Conservation (phyloP, 2,113 vertebrate genomes). For the Gavialis gangeticus region DNA sequence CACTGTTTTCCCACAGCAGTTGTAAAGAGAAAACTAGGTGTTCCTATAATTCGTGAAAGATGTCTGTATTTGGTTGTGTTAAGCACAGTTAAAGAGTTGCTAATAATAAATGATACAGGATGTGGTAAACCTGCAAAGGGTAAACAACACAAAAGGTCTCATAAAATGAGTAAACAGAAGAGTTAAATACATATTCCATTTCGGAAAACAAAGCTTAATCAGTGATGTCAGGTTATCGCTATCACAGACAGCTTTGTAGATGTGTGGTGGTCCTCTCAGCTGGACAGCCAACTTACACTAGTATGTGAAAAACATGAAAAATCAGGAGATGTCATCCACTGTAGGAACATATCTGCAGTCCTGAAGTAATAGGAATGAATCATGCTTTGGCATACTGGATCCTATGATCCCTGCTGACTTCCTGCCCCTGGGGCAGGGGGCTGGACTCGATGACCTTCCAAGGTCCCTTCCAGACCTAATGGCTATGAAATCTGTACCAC, state of each 20-base stretch:
- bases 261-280: neutral
- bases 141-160: neutral
- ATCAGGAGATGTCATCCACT: neutral
- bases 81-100: neutral
- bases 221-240: neutral
- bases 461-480: too few relatives aligned
- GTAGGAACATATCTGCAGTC: neutral
- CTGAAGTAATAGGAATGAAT: neutral
- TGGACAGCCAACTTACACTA: neutral
- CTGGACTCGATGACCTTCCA: too few relatives aligned
- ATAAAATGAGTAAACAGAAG: neutral
- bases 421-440: too few relatives aligned
- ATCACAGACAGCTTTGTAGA: neutral
- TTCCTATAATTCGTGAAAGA: neutral
- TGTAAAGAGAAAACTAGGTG: neutral
- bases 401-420: too few relatives aligned
- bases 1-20: neutral
- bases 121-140: neutral
- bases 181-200: neutral
- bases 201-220: neutral
- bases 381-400: neutral
- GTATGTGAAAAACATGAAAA: neutral
- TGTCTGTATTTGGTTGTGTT: neutral
- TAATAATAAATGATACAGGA: neutral
- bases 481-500: too few relatives aligned